phyloP scores from a whole-genome alignment of 2,797 vertebrate species.

The Numenius phaeopus region DNA sequence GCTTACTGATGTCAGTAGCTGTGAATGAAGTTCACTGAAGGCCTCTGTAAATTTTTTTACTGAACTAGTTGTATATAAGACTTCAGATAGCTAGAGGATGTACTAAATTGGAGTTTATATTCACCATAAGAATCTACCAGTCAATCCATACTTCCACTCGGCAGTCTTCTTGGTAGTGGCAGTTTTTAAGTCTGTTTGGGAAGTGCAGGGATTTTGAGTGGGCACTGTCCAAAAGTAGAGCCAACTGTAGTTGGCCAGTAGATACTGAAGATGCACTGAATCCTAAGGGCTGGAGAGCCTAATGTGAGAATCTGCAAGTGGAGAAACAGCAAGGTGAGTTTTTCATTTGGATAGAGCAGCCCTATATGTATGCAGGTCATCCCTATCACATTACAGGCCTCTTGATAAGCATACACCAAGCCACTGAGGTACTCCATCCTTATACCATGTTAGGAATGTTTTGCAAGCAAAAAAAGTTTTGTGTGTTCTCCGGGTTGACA shows the following conservation, averaged over 20 bases:
- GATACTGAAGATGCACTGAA: neutral
- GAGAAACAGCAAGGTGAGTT: neutral
- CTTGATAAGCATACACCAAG: neutral
- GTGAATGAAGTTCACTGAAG: neutral
- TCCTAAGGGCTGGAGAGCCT: neutral
- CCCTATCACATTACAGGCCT: neutral
- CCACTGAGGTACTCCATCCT: neutral
- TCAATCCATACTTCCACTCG: neutral
- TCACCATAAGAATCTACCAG: neutral
- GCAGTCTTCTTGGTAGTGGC: neutral
- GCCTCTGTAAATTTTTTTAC: neutral
- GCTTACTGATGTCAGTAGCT: neutral
- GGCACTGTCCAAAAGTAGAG: neutral
- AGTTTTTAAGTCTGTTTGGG: neutral
- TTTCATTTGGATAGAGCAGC: neutral
- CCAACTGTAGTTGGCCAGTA: neutral
- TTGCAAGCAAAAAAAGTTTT: neutral
- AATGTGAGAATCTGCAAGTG: neutral
- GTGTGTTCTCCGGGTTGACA: neutral
- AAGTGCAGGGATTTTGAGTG: neutral
- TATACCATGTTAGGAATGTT: neutral
- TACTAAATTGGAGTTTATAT: neutral
- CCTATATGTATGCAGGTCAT: neutral
- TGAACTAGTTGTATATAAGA: neutral
- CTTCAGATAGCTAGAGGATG: neutral